Evolutionary conservation across 2,797 vertebrate genomes (phyloP).

Genomic region (Dallia pectoralis): DNA sequence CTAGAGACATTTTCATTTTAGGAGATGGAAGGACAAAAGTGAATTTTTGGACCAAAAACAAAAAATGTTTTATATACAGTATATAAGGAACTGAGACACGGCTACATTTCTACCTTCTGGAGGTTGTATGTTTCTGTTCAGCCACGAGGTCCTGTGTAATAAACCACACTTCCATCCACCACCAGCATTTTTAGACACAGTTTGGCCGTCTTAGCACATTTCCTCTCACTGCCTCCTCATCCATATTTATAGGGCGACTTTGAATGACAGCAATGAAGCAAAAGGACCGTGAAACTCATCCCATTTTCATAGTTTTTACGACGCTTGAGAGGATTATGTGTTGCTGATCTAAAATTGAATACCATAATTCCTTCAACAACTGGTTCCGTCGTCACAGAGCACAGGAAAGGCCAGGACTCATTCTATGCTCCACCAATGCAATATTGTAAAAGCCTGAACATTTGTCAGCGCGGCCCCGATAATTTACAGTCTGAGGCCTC

Average conservation of each 20-base stretch:
- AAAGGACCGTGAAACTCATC: slow-evolving; percentile 3
- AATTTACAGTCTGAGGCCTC: slow-evolving; percentile 7
- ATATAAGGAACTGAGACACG: no score
- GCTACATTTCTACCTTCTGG: no score
- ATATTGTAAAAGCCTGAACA: slow-evolving; percentile 7
- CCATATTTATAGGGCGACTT: slow-evolving; percentile 1
- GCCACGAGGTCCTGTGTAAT: not conserved
- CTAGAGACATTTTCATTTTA: no score
- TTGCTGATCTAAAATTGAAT: slow-evolving; percentile 6
- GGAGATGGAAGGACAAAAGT: no score
- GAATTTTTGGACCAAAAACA: no score
- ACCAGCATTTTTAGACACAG: not conserved
- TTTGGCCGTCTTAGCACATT: not conserved
- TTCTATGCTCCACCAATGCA: slow-evolving; percentile 3
- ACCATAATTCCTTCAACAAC: not conserved
- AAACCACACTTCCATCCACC: not conserved
- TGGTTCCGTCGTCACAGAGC: not conserved
- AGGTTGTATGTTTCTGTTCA: not conserved
- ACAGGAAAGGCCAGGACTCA: not conserved
- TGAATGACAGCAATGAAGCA: slow-evolving; percentile 4
- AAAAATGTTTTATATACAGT: no score
- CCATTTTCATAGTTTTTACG: not conserved
- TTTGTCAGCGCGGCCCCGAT: not conserved
- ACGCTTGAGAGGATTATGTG: not conserved
- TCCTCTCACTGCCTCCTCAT: not conserved